phyloP scores from a whole-genome alignment of 2,888 invertebrate species.

The Folsomia candida region DNA sequence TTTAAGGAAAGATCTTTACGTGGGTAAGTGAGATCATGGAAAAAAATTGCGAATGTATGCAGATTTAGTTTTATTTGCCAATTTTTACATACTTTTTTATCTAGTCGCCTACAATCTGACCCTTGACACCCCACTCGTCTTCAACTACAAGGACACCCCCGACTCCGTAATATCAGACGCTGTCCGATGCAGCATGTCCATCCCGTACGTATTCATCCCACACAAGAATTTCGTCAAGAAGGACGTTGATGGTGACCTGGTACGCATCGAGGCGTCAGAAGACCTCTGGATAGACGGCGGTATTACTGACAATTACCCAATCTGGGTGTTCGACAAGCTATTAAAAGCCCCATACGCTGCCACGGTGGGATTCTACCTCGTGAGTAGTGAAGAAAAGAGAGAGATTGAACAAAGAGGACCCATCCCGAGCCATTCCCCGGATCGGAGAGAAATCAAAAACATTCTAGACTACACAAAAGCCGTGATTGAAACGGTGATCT shows the following conservation, averaged over 20 bases:
- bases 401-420: not conserved
- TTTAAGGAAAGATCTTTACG: slow-evolving; percentile 10
- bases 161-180: slow-evolving; percentile 18
- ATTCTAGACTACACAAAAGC: slow-evolving; percentile 7
- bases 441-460: slow-evolving; percentile 15
- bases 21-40: not conserved
- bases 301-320: slow-evolving; percentile 20
- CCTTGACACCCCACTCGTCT: not conserved
- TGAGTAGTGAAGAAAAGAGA: slow-evolving; percentile 10
- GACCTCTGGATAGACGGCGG: slow-evolving; percentile 24
- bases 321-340: slow-evolving; percentile 16
- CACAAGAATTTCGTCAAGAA: slow-evolving; percentile 18
- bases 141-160: slow-evolving; percentile 14
- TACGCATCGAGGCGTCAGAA: not conserved
- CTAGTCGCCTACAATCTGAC: slow-evolving; percentile 18
- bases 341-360: not conserved
- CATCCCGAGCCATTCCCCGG: not conserved
- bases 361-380: slow-evolving; percentile 22
- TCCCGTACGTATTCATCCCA: slow-evolving; percentile 18
- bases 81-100: too few species aligned
- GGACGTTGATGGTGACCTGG: not conserved
- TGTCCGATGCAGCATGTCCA: slow-evolving; percentile 13
- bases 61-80: too few species aligned
- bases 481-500: slow-evolving; percentile 12
- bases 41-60: too few species aligned